A percentile compares a stretch with the other conserved stretches of the same genome.
Evolutionary conservation across 1,140 invertebrate genomes (phyloP).

Genomic region (Drosophila kepulauana): DNA sequence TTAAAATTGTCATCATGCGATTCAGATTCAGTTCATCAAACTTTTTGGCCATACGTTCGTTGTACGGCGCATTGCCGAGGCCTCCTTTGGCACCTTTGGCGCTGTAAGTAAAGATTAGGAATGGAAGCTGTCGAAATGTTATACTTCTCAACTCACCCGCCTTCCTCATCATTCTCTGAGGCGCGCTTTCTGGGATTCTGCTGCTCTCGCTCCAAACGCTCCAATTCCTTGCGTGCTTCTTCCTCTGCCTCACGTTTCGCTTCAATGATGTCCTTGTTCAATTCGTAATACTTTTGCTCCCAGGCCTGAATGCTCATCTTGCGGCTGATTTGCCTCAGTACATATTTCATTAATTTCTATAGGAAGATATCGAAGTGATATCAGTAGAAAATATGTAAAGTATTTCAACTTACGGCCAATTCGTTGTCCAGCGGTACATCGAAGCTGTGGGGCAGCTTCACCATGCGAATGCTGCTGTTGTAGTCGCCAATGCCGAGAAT

Average conservation of each 20-base stretch:
- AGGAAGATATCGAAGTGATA: not conserved
- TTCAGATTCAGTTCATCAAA: slow-evolving; percentile 82
- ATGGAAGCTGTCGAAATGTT: too few relatives aligned
- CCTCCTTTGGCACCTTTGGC: not conserved
- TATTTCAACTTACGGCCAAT: slow-evolving; percentile 34
- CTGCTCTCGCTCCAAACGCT: slow-evolving; percentile 67
- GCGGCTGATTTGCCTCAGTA: slow-evolving; percentile 66
- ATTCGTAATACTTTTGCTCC: slow-evolving; percentile 79
- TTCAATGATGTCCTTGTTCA: slow-evolving; percentile 82
- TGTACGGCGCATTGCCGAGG: slow-evolving; percentile 37
- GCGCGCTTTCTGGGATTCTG: slow-evolving; percentile 45
- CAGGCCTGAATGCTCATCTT: slow-evolving; percentile 71
- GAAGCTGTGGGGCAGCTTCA: slow-evolving; percentile 86
- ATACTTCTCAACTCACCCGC: slow-evolving; percentile 24
- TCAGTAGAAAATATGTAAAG: not conserved
- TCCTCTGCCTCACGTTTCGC: slow-evolving; percentile 71
- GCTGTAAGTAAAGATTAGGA: not conserved
- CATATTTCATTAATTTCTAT: slow-evolving; percentile 60
- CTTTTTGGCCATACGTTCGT: slow-evolving; percentile 67
- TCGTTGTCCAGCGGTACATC: slow-evolving; percentile 64
- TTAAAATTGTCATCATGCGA: slow-evolving; percentile 76
- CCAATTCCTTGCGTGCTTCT: slow-evolving; percentile 74
- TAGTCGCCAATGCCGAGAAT: slow-evolving; percentile 87
- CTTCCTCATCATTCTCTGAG: slow-evolving; percentile 23
- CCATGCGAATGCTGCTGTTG: slow-evolving; percentile 88